Base-by-base conservation (phyloP, 2,888 invertebrate species). In the Blastobasis adustella region DNA sequence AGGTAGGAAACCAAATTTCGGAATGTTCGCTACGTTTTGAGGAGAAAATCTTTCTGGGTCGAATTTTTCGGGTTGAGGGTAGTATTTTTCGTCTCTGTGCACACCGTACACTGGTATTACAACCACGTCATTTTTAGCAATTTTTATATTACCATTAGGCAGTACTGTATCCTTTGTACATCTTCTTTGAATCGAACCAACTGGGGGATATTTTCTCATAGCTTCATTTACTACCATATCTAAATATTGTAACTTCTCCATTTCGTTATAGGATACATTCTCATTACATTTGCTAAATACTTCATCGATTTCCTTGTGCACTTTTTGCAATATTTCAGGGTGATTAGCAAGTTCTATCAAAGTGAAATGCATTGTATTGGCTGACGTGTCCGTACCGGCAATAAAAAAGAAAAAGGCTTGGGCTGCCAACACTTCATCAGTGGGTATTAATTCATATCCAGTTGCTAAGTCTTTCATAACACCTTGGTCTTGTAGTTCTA, bases 401-500 rank as follows among this genome's bases (percentile, higher is more conserved):
- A 84, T 53, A 42, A 86, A 86, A 53, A 89, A 89, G 56, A 87
- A 77, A 49, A 89, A 83, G 0, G 83, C 82, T 59, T 89, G 87
- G 2, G 85, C 81, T 4, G 82, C 79, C 37, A 87, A 44, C 1
- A 83, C 10, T 61, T 79, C 77, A 47, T 75, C 77, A 5, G 78
- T 71, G 0, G 76, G 71, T 4, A 70, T 61, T 6, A 82, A 41
- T 50, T 76, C 64, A 52, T 66, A 80, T 0, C 71, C 73, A 2
- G 78, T 77, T 0, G 53, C 46, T 0, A 49, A 43, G 40, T 83
- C 82, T n/a, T 58, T 63, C 65, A 81, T 69, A 0, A 61, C 52
- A 6, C 78, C 82, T 45, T 70, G 60, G 3, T 68, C 69, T 55
- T 82, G 79, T n/a, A 84, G 54, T 42, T 77, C 71, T 36, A 82